phyloP scores from a whole-genome alignment of 2,797 vertebrate species.

The Glyptemys insculpta region DNA sequence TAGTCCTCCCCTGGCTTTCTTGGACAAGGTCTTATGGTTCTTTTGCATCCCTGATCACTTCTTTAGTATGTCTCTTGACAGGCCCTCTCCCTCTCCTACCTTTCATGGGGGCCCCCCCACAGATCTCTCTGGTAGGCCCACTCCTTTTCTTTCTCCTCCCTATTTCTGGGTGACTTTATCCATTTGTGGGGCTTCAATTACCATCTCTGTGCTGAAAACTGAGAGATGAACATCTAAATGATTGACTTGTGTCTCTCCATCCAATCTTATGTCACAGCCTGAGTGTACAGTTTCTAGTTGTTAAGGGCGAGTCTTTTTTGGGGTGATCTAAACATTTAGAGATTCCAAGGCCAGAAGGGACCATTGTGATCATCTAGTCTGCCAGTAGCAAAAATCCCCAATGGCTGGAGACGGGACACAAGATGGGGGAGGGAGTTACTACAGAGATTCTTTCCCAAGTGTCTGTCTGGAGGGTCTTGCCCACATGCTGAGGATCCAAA shows the following conservation, averaged over 20 bases:
- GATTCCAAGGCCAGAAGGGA: neutral
- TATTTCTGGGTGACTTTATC: neutral
- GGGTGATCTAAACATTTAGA: neutral
- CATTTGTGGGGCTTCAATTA: neutral
- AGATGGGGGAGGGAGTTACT: too few relatives aligned
- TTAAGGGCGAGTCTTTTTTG: neutral
- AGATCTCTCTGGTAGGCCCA: neutral
- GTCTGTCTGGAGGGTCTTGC: too few relatives aligned
- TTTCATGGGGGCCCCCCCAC: fast-evolving
- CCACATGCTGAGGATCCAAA: too few relatives aligned
- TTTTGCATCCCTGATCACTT: neutral
- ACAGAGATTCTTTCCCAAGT: too few relatives aligned
- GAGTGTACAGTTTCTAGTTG: neutral
- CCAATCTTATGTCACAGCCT: neutral
- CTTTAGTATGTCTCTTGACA: neutral
- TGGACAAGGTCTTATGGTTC: neutral
- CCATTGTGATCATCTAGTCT: neutral
- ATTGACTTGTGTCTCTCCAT: neutral
- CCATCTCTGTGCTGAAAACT: neutral
- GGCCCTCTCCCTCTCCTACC: fast-evolving
- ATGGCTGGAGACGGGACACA: too few relatives aligned
- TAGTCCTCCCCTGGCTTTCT: fast-evolving
- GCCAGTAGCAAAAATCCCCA: too few relatives aligned
- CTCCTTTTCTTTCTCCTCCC: fast-evolving
- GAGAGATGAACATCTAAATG: neutral